Conservation (phyloP, 2,113 vertebrate genomes). For the Amphiprion percula region DNA sequence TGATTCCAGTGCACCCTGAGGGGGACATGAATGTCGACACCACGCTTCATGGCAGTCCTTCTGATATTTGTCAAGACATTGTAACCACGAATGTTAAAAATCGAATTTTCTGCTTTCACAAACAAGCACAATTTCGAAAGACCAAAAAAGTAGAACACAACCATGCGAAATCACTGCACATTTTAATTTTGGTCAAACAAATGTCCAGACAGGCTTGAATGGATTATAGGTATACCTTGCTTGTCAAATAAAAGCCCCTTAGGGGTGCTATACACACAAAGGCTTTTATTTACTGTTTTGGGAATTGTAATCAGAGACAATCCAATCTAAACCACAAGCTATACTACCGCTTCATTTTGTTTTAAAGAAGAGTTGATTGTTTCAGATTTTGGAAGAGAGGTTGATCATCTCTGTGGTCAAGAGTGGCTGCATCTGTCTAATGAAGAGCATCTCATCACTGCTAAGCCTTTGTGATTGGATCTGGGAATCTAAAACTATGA, state of each 20-base stretch:
- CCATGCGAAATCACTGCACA: conserved; percentile 20
- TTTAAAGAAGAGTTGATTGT: conserved; percentile 55
- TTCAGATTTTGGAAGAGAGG: conserved; percentile 51
- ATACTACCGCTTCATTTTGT: conserved; percentile 57
- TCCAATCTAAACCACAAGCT: conserved; percentile 72
- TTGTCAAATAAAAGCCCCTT: conserved; percentile 55
- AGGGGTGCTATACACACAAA: conserved; percentile 52
- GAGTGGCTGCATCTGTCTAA: conserved; percentile 78
- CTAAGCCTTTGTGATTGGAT: conserved; percentile 79
- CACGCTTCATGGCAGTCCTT: background rate
- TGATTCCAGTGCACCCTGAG: background rate
- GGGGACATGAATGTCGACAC: background rate
- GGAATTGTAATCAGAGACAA: conserved; percentile 65
- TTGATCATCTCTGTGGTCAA: conserved; percentile 52
- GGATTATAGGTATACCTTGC: conserved; percentile 72
- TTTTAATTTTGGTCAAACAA: conserved; percentile 52
- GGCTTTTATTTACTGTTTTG: conserved; percentile 64
- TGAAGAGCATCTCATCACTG: conserved; percentile 66
- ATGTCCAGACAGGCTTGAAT: conserved; percentile 59
- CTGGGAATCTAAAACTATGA: conserved; percentile 30
- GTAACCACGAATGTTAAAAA: background rate
- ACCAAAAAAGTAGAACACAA: background rate
- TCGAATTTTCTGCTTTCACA: background rate
- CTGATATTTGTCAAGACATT: background rate
- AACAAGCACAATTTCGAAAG: background rate